phyloP scores from a whole-genome alignment of 2,888 invertebrate genomes.

The Crepidodera aurea region DNA sequence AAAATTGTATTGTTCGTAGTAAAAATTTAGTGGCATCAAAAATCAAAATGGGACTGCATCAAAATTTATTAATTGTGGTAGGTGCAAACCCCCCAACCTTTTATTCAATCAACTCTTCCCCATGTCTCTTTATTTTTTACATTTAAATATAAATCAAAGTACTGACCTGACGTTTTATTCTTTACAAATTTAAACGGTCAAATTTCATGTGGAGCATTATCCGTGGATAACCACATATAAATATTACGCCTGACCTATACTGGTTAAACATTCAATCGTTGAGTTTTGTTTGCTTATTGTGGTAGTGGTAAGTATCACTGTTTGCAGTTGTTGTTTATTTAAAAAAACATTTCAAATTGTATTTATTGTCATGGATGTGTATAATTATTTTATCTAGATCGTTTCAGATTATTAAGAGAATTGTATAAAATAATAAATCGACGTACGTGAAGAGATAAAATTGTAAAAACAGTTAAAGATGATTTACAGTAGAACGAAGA shows the following conservation, averaged over 20 bases:
- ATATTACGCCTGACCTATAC: conserved; percentile 31
- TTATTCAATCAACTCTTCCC: too few species aligned
- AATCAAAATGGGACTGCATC: too few species aligned
- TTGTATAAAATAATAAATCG: too few species aligned
- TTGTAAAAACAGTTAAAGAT: not conserved
- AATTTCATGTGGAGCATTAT: not conserved
- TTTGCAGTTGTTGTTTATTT: conserved; percentile 35
- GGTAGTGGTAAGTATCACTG: conserved; percentile 20
- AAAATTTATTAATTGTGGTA: too few species aligned
- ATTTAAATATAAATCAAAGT: too few species aligned
- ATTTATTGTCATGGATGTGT: too few species aligned
- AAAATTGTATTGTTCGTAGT: too few species aligned
- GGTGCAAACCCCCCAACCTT: too few species aligned
- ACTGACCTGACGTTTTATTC: not conserved
- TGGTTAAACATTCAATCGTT: conserved; percentile 25
- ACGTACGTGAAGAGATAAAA: not conserved
- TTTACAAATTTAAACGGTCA: not conserved
- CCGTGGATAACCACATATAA: conserved; percentile 30
- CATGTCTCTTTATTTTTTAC: too few species aligned
- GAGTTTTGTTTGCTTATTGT: conserved; percentile 28
- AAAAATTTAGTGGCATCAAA: too few species aligned
- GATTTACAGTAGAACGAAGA: not conserved
- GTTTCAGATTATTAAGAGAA: too few species aligned
- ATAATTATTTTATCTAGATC: too few species aligned
- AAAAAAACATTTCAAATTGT: conserved; percentile 36